phyloP scores from a whole-genome alignment of 2,113 vertebrate genomes.

The Casuarius casuarius region DNA sequence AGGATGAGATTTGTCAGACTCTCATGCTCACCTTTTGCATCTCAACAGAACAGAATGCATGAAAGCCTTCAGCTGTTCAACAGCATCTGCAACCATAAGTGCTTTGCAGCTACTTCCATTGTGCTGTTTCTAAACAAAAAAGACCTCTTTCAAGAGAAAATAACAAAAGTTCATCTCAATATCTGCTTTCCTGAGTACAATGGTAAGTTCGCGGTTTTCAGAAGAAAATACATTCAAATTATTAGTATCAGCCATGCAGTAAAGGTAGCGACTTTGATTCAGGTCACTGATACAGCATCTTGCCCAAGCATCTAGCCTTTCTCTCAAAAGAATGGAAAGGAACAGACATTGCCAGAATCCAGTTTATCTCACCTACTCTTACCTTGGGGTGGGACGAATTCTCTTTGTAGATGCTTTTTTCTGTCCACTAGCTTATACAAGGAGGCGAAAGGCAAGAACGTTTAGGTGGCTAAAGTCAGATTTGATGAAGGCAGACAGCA shows the following conservation, averaged over 20 bases:
- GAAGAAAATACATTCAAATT: background rate
- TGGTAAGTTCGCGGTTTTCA: slow-evolving; percentile 60
- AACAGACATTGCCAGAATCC: background rate
- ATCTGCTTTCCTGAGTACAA: slow-evolving; percentile 82
- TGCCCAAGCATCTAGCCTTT: background rate
- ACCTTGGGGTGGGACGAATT: background rate
- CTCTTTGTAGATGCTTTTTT: background rate
- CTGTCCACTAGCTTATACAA: background rate
- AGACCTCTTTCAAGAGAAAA: slow-evolving; percentile 81
- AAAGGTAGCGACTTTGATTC: background rate
- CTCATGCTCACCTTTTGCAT: slow-evolving; percentile 21
- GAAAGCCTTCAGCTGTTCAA: slow-evolving; percentile 83
- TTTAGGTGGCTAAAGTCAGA: background rate
- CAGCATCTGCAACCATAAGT: slow-evolving; percentile 83
- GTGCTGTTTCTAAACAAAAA: slow-evolving; percentile 84
- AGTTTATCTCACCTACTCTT: background rate
- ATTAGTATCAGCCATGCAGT: background rate
- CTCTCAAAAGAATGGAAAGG: background rate
- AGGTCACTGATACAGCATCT: background rate
- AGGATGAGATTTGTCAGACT: background rate
- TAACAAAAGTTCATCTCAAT: slow-evolving; percentile 76
- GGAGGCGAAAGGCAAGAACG: background rate
- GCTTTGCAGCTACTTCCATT: slow-evolving; percentile 80
- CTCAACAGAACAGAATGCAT: slow-evolving; percentile 81
- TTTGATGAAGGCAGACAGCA: background rate